Evolutionary conservation across 2,797 vertebrate species (phyloP).

Genomic region (Alauda arvensis): DNA sequence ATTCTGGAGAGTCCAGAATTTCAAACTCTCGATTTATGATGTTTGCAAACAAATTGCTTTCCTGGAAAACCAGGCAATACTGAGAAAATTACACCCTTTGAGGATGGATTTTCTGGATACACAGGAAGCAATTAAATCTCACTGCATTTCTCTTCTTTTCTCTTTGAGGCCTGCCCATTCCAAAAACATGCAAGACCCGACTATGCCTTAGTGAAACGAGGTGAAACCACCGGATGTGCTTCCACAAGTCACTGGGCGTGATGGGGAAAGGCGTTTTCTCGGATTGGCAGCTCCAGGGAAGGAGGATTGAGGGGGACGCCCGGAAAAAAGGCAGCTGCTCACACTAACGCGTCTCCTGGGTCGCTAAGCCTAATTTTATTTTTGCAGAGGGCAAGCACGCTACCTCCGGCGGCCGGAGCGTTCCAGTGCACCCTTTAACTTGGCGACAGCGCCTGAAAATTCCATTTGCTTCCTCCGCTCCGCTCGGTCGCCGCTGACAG

Average conservation of each 20-base stretch:
- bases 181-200: not conserved
- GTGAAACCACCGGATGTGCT: fast-evolving
- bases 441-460: fast-evolving
- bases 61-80: not conserved
- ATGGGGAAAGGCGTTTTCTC: not conserved
- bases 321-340: not conserved
- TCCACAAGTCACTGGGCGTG: fast-evolving
- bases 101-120: not conserved
- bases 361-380: not conserved
- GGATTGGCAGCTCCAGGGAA: fast-evolving
- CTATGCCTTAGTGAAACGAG: fast-evolving
- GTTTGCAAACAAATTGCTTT: not conserved
- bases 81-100: not conserved
- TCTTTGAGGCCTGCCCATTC: not conserved
- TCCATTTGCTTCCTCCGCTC: fast-evolving
- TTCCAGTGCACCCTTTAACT: no score
- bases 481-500: fast-evolving
- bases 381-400: not conserved
- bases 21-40: not conserved
- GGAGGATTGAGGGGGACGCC: fast-evolving
- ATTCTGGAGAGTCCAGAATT: not conserved
- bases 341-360: fast-evolving
- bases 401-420: fast-evolving
- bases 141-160: not conserved
- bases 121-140: not conserved